Base-by-base conservation (phyloP, 2,113 vertebrate genomes). In the Pogonocichla stellata region DNA sequence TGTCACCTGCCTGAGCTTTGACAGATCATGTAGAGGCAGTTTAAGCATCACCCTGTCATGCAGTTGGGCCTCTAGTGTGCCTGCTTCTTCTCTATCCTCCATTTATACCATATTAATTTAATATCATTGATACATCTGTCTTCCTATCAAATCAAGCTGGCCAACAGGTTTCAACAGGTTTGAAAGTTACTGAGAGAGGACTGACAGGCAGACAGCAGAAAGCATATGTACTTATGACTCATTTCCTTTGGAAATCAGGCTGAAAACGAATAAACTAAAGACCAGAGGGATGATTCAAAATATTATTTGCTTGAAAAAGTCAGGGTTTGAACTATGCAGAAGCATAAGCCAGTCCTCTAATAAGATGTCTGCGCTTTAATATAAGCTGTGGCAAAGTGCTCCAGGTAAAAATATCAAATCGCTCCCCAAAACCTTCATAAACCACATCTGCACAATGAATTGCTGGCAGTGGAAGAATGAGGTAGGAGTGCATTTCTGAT, bases 121-220 rank as follows among this genome's bases (percentile, higher is more conserved):
- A 17, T 40, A 53, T 33, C 31, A 48, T 7, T 53, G 33, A 67
- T 78, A 48, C 10, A 56, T n/a, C 74, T 72, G 43, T 78, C 47
- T 57, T 42, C 62, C 47, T 45, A 60, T 60, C 29, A 64, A 72
- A 75, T 53, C 0, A 3, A 74, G 38, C 9, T 57, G 45, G 78
- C 42, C 72, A 80, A 54, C 33, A 94, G 86, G 60, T 89, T 38
- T 77, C 72, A 80, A 54, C 33, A 94, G 86, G 64, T 89, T 38
- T 80, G 50, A 83, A 88, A 85, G 78, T 60, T 92, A 80, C 12
- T 40, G 43, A 85, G 79, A 78, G 34, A 14, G 43, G n/a, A 56
- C 48, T 64, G 80, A 87, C 38, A 71, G 36, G 64, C 62, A 66
- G 83, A 80, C 36, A 40, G 54, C 73, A 71, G 73, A 61, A 91